These are phyloP conservation scores for Cynodonichthys magdalenae DNA, from an alignment of 2,797 vertebrate genomes.

Conservation along the genomic window DNA sequence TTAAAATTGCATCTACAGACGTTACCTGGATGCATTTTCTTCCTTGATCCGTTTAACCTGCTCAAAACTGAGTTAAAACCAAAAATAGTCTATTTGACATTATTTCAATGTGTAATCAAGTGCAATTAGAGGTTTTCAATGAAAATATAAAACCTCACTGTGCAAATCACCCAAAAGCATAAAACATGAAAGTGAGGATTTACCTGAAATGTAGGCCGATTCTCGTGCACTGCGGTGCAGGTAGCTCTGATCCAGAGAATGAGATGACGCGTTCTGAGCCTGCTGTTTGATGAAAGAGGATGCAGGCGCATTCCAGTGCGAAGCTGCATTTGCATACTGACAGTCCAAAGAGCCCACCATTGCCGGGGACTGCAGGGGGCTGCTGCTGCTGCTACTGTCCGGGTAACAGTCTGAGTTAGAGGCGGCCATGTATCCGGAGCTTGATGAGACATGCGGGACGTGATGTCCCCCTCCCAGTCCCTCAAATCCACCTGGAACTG, in stretches of 20 bases:
- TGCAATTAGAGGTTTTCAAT: no score
- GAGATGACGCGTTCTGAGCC: constrained; percentile 85
- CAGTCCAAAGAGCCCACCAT: constrained; percentile 90
- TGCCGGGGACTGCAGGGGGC: constrained; percentile 88
- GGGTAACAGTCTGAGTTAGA: constrained; percentile 87
- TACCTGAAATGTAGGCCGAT: constrained; percentile 90
- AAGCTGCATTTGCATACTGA: constrained; percentile 86
- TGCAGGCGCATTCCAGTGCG: constrained; percentile 89
- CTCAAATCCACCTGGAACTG: constrained; percentile 85
- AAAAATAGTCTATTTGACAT: no score
- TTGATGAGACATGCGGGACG: constrained; percentile 88
- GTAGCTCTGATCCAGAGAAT: constrained; percentile 91
- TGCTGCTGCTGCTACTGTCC: constrained; percentile 88
- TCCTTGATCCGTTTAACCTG: no score
- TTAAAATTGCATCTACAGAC: no score
- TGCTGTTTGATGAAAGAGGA: constrained; percentile 94
- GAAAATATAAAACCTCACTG: no score
- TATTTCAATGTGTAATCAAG: no score
- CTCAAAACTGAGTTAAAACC: no score
- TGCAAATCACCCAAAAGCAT: no score
- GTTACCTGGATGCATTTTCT: no score
- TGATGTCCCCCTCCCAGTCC: constrained; percentile 85
- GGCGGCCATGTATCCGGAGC: constrained; percentile 88
- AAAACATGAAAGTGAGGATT: neutral
- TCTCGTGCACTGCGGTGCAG: constrained; percentile 91